Percentiles rank a stretch among this genome's conserved stretches.
phyloP scores from a whole-genome alignment of 2,113 vertebrate genomes.

The Muntiacus reevesi region DNA sequence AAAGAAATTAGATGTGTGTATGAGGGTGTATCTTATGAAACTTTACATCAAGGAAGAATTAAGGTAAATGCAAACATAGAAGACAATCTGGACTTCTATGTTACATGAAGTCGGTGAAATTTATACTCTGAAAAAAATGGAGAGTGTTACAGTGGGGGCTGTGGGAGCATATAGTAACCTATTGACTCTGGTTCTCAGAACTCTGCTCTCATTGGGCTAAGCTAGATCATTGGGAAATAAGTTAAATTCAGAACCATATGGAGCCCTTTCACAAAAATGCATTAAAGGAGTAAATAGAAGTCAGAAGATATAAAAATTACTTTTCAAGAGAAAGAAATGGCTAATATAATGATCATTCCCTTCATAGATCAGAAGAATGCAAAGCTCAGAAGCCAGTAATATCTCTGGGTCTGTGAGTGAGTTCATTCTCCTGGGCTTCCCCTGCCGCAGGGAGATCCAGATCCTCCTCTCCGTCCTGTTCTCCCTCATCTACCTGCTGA shows the following conservation, averaged over 20 bases:
- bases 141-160: not conserved
- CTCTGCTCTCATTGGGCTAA: not conserved
- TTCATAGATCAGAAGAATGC: not conserved
- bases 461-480: not conserved
- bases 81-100: not conserved
- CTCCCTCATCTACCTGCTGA: conserved; percentile 25
- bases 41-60: not conserved
- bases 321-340: not conserved
- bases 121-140: not conserved
- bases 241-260: not conserved
- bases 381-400: not conserved
- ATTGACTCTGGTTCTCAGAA: not conserved
- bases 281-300: not conserved
- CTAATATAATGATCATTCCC: not conserved
- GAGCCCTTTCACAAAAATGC: not conserved
- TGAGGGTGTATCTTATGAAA: not conserved
- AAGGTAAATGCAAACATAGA: not conserved
- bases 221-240: not conserved
- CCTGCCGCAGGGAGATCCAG: not conserved
- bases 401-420: not conserved
- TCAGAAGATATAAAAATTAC: not conserved
- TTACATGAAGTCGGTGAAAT: not conserved
- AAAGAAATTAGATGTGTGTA: not conserved
- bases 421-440: conserved; percentile 40
- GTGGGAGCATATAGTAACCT: not conserved